phyloP scores from a whole-genome alignment of 1,140 invertebrate species.

The Chelonus insularis region DNA sequence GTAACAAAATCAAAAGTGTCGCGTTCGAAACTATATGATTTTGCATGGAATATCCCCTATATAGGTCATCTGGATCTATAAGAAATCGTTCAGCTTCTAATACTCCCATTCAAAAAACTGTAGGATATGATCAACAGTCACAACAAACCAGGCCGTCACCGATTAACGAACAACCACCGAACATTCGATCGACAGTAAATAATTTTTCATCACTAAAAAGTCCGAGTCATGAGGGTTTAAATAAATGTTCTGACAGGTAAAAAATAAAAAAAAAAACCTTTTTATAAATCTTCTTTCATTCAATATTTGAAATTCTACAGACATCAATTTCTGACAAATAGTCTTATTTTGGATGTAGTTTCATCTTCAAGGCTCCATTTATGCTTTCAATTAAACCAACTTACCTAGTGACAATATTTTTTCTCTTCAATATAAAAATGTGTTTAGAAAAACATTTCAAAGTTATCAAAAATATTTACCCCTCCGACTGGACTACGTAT shows the following conservation, averaged over 20 bases:
- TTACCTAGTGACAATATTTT: too few species aligned
- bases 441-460: too few species aligned
- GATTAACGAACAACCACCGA: slow-evolving; percentile 43
- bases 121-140: slow-evolving; percentile 41
- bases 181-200: slow-evolving; percentile 36
- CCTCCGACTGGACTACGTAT: too few species aligned
- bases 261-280: neutral
- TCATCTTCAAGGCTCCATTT: too few species aligned
- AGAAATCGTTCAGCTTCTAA: slow-evolving; percentile 53
- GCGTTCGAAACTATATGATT: too few species aligned
- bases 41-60: too few species aligned
- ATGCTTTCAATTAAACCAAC: too few species aligned
- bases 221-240: slow-evolving; percentile 44
- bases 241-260: slow-evolving; percentile 53
- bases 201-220: slow-evolving; percentile 46
- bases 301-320: neutral
- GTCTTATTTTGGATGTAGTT: too few species aligned
- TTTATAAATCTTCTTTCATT: neutral
- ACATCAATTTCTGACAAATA: neutral
- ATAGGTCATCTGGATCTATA: slow-evolving; percentile 56
- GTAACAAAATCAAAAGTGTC: too few species aligned
- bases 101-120: slow-evolving; percentile 49
- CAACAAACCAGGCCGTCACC: slow-evolving; percentile 33
- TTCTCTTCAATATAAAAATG: too few species aligned
- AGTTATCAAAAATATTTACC: too few species aligned